Conservation (phyloP, 30 jellyfish, hydroid and myxozoan genomes). For the Cassiopea xamachana region DNA sequence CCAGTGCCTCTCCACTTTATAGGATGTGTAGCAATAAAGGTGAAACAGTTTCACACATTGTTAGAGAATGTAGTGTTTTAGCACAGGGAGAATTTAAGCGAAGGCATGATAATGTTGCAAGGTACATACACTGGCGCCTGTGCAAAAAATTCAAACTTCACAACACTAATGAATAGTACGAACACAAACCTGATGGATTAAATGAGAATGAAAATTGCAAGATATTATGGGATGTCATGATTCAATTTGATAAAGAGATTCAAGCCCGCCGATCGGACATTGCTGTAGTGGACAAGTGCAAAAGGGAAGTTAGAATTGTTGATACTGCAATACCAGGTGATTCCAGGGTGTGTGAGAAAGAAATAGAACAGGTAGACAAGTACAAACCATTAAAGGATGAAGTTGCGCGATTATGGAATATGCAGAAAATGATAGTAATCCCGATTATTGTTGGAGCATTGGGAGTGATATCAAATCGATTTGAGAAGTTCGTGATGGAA, state of each 20-base stretch:
- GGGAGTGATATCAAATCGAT: constrained; percentile 14
- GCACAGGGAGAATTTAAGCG: neutral
- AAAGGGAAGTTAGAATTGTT: no score
- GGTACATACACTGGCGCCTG: constrained; percentile 4
- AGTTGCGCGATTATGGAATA: neutral
- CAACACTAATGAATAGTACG: no score
- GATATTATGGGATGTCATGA: neutral
- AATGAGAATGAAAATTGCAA: neutral
- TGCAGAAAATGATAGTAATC: no score
- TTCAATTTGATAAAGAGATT: no score
- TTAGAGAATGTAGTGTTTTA: neutral
- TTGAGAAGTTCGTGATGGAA: neutral
- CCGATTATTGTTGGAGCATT: neutral
- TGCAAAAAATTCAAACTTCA: neutral
- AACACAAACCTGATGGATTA: neutral
- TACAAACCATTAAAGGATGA: neutral
- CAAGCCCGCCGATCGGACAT: no score
- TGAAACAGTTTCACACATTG: neutral
- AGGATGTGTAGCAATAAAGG: no score
- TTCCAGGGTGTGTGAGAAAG: constrained; percentile 12
- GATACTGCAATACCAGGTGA: constrained; percentile 4
- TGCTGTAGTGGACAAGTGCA: no score
- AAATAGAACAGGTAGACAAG: neutral
- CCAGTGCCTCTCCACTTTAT: no score
- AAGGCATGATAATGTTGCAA: constrained; percentile 9